Evolutionary conservation across 2,113 vertebrate species (phyloP), one percentile per base, ranked within the genome.

Genomic region (Trochalopteron elliotii): DNA sequence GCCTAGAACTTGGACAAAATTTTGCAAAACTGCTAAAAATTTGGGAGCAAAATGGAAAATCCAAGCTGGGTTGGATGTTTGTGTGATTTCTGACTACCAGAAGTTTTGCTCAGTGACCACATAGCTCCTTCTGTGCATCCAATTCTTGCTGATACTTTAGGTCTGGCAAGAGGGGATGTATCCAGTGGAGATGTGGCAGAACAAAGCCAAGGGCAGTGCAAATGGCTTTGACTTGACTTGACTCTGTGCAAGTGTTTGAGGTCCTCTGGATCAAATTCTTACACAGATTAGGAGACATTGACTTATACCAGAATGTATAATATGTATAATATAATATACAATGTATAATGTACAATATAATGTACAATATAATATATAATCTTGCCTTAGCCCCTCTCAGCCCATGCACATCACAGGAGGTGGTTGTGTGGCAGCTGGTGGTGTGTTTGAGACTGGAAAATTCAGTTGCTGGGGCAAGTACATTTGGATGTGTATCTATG

Each of bases 401-500:
- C 42, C 37, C 25, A 3, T 5, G 27, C 39, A 15, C 23, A 1
- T 68, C 13, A 35, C 19, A 74, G 60, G 44, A 63, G 27, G 31
- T n/a, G 56, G 30, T 49, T 85, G 53, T 49, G 47, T 49, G 49
- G n/a, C 12, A 52, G 44, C 31, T 87, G 45, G 31, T 40, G 30
- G 42, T 15, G 0, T 19, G 16, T 53, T 56, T 74, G 67, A 56
- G 59, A 16, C 52, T 68, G 57, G 60, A 50, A 57, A 59, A 64
- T 67, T 40, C 24, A 37, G 30, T 35, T 80, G 45, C 16, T 77
- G 71, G 27, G 49, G 19, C 47, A 79, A 18, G 27, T 74, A 2
- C 21, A 9, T 9, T 42, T 83, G 52, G 33, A 24, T 3, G 0
- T 59, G 0, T 28, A 17, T 44, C 13, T 30, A 1, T 33, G 4